These are phyloP conservation scores for Phytoseiulus persimilis DNA, from an alignment of 2,888 invertebrate genomes.

Conservation along the genomic window DNA sequence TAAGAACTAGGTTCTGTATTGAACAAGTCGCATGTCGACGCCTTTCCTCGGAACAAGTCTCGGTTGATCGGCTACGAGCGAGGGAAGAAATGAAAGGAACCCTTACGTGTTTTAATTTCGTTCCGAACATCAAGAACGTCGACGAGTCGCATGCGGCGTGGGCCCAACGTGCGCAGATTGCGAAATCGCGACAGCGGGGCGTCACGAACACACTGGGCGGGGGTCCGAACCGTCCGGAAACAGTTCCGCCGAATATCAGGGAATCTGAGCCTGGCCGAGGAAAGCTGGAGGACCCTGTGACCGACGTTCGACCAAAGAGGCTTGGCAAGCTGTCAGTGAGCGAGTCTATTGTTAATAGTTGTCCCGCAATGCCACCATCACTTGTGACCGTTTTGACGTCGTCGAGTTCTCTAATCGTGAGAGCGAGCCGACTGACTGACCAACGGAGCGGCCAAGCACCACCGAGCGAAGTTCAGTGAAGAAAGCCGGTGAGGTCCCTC, in stretches of 20 bases:
- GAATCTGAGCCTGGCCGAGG: neutral
- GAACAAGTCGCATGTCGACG: neutral
- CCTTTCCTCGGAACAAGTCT: neutral
- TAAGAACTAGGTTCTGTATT: neutral
- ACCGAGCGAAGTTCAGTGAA: neutral
- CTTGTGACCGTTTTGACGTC: constrained; percentile 5
- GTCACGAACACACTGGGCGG: neutral
- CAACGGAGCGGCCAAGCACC: neutral
- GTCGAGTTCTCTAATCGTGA: neutral
- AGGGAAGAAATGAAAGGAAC: too few species aligned
- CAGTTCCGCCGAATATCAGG: too few species aligned
- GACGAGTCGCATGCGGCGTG: too few species aligned
- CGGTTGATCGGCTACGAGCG: too few species aligned
- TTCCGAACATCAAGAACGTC: too few species aligned
- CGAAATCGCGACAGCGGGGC: too few species aligned
- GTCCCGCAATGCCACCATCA: constrained; percentile 5
- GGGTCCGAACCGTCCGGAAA: too few species aligned
- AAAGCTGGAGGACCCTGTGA: neutral
- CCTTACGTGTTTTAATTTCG: too few species aligned
- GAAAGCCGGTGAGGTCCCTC: neutral
- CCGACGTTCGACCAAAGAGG: neutral
- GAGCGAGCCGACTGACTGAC: neutral
- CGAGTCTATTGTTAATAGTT: neutral
- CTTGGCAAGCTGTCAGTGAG: neutral
- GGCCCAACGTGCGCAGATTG: too few species aligned